These are phyloP conservation scores for Labeo catla DNA, from an alignment of 2,113 vertebrate species.

Conservation along the genomic window DNA sequence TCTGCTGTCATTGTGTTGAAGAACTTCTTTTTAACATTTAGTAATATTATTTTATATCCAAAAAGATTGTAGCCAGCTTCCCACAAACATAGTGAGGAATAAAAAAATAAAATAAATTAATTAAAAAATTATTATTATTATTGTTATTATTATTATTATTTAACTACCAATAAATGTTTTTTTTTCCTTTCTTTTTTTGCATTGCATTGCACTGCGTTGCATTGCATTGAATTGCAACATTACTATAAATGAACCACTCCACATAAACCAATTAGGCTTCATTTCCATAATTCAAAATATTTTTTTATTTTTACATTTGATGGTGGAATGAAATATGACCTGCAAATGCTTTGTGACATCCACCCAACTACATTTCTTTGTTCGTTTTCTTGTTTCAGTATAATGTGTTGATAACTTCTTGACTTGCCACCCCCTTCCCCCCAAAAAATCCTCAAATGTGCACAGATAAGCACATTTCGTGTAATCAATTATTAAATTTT, in stretches of 20 bases:
- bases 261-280: too few relatives aligned
- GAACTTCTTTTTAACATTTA: not conserved
- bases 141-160: too few relatives aligned
- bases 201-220: too few relatives aligned
- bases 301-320: not conserved
- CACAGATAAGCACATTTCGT: slow-evolving; percentile 35
- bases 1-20: not conserved
- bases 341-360: not conserved
- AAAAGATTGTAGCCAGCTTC: not conserved
- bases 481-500: slow-evolving; percentile 34
- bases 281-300: too few relatives aligned
- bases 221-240: not conserved
- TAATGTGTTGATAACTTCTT: slow-evolving; percentile 14
- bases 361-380: slow-evolving; percentile 12
- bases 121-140: too few relatives aligned
- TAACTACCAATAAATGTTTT: too few relatives aligned
- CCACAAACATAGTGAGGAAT: not conserved
- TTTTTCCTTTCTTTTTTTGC: too few relatives aligned
- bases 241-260: not conserved
- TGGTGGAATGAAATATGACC: not conserved
- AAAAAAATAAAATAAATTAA: too few relatives aligned
- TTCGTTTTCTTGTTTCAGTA: not conserved
- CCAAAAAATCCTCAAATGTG: slow-evolving; percentile 24
- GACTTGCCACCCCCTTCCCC: not conserved
- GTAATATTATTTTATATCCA: not conserved